Evolutionary conservation across 2,888 invertebrate genomes (phyloP).

Genomic region (Elegia similella): DNA sequence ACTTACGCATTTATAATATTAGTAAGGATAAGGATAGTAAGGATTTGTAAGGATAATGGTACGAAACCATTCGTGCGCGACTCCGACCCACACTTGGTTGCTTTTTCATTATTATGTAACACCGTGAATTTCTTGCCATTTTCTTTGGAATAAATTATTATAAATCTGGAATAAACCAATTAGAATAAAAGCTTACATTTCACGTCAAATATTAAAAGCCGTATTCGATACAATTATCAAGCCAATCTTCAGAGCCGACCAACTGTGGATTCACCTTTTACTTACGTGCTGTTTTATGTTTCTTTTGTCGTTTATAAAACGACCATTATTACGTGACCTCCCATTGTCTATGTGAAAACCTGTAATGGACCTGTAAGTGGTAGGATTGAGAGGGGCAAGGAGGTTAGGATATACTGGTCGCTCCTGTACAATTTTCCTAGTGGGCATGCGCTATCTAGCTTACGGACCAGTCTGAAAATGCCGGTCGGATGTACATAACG

Average conservation of each 20-base stretch:
- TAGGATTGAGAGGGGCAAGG: conserved; percentile 31
- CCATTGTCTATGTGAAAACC: conserved; percentile 19
- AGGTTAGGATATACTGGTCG: conserved; percentile 41
- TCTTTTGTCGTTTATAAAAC: conserved; percentile 34
- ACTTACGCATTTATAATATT: too few species aligned
- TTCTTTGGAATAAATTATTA: too few species aligned
- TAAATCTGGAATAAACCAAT: not conserved
- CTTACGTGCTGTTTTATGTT: conserved; percentile 35
- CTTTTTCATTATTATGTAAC: too few species aligned
- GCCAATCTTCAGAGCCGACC: conserved; percentile 44
- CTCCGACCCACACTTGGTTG: too few species aligned
- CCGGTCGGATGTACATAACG: conserved; percentile 48
- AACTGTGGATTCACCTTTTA: conserved; percentile 65
- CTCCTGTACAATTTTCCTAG: conserved; percentile 42
- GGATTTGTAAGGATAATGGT: too few species aligned
- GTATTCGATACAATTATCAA: conserved; percentile 24
- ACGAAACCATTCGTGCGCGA: too few species aligned
- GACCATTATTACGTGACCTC: conserved; percentile 40
- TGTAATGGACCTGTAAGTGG: conserved; percentile 19
- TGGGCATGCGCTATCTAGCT: conserved; percentile 59
- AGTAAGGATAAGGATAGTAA: too few species aligned
- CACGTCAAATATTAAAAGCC: conserved; percentile 5
- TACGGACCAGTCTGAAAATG: conserved; percentile 48
- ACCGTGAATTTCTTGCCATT: too few species aligned
- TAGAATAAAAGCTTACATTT: not conserved